A percentile compares a stretch with the other conserved stretches of the same genome.
Evolutionary conservation across 2,113 vertebrate species (phyloP).

Genomic region (Aviceda subcristata): DNA sequence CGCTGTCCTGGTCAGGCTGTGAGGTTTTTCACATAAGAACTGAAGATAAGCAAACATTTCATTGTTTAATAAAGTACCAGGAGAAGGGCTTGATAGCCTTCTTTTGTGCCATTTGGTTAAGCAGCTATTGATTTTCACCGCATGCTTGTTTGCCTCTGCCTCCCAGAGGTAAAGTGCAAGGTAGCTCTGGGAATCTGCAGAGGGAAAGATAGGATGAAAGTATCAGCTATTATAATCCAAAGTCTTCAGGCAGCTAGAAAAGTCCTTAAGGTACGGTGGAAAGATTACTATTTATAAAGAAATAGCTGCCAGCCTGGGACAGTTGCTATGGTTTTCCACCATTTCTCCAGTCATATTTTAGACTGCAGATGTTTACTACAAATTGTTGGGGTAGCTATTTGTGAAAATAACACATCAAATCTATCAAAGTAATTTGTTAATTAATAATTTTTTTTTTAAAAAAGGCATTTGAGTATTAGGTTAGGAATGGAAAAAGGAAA

Average conservation of each 20-base stretch:
- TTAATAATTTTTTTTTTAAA: background rate
- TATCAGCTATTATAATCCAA: background rate
- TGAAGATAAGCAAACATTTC: background rate
- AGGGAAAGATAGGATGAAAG: background rate
- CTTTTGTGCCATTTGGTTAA: background rate
- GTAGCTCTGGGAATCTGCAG: background rate
- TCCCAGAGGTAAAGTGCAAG: background rate
- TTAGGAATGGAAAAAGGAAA: background rate
- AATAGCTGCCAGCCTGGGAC: background rate
- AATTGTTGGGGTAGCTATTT: background rate
- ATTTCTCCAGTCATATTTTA: background rate
- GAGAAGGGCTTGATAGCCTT: background rate
- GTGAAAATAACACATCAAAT: background rate
- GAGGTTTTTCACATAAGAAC: background rate
- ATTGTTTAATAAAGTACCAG: background rate
- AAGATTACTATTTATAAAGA: background rate
- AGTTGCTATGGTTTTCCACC: background rate
- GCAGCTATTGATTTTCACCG: background rate
- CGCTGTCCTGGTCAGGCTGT: accelerated
- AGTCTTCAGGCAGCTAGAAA: background rate
- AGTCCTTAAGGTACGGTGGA: background rate
- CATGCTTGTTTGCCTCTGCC: background rate
- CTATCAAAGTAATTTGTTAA: background rate
- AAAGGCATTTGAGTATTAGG: background rate
- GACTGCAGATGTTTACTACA: background rate